phyloP scores from a whole-genome alignment of 2,113 vertebrate species.

The Choloepus hoffmanni region DNA sequence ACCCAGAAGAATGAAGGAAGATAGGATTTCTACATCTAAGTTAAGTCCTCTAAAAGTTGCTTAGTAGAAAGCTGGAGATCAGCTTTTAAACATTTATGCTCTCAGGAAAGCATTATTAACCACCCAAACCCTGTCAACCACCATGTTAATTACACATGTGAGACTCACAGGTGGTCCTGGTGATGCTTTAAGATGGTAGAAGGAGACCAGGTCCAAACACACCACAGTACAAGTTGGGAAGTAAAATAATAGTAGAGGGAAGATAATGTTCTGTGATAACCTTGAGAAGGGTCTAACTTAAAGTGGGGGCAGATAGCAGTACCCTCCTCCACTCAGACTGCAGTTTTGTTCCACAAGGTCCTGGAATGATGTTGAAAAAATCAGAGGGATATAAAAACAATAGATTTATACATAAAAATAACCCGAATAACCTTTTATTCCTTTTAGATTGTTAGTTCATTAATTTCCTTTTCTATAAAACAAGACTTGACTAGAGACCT shows the following conservation, averaged over 20 bases:
- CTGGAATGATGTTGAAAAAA: background rate
- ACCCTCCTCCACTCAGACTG: background rate
- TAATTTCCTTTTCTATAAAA: background rate
- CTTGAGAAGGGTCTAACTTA: background rate
- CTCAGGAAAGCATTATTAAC: background rate
- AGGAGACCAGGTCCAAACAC: background rate
- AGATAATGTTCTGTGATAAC: too few species aligned
- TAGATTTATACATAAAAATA: background rate
- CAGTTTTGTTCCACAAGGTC: background rate
- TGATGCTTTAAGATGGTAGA: background rate
- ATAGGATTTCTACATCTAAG: background rate
- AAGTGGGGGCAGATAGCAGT: background rate
- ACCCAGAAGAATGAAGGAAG: background rate
- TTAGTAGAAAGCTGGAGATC: background rate
- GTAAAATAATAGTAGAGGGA: background rate
- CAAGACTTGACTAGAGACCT: background rate
- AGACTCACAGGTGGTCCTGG: background rate
- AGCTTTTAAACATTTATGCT: slow-evolving; percentile 8
- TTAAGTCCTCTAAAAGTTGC: background rate
- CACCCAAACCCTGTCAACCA: background rate
- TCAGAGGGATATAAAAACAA: slow-evolving; percentile 5
- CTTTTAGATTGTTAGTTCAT: background rate
- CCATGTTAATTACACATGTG: background rate
- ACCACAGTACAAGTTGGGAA: background rate
- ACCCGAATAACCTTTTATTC: background rate